Percentiles rank a stretch among this genome's conserved stretches.
These are phyloP conservation scores for Verasper variegatus DNA, from an alignment of 2,113 vertebrate genomes.

Conservation along the genomic window DNA sequence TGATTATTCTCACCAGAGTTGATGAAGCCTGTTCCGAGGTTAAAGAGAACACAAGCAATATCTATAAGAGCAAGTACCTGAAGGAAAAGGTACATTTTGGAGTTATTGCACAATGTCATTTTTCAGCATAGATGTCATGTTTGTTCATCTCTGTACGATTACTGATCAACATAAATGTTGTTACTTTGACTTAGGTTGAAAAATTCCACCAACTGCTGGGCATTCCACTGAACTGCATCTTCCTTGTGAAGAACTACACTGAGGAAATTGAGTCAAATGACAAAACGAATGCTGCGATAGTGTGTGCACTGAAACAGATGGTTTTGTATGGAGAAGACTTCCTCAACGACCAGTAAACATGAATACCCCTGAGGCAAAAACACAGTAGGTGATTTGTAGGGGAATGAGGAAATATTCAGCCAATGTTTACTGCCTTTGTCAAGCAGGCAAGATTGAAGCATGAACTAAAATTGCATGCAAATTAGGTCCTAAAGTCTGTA, in stretches of 20 bases:
- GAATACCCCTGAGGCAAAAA: background rate
- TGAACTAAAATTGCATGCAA: too few relatives aligned
- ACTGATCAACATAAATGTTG: background rate
- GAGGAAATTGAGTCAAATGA: background rate
- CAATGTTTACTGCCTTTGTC: too few relatives aligned
- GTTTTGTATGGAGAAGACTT: conserved; percentile 46
- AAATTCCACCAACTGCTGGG: conserved; percentile 11
- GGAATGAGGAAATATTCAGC: too few relatives aligned
- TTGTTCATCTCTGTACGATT: background rate
- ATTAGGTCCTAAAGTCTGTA: too few relatives aligned
- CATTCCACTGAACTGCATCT: conserved; percentile 31
- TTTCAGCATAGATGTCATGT: background rate
- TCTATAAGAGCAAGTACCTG: conserved; percentile 32
- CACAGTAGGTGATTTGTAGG: background rate
- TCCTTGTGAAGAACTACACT: conserved; percentile 54
- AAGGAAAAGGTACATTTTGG: conserved; percentile 11
- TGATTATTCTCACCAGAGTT: conserved; percentile 55
- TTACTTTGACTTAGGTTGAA: conserved; percentile 14
- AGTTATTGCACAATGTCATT: background rate
- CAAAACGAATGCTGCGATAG: background rate
- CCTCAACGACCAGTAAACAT: background rate
- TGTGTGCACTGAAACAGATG: conserved; percentile 36
- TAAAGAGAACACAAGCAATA: background rate
- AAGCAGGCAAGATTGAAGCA: too few relatives aligned
- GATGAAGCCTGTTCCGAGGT: conserved; percentile 38